These are phyloP conservation scores for Echinometra lucunter DNA, from an alignment of 53 echinoderm and acorn worm species.

Conservation along the genomic window DNA sequence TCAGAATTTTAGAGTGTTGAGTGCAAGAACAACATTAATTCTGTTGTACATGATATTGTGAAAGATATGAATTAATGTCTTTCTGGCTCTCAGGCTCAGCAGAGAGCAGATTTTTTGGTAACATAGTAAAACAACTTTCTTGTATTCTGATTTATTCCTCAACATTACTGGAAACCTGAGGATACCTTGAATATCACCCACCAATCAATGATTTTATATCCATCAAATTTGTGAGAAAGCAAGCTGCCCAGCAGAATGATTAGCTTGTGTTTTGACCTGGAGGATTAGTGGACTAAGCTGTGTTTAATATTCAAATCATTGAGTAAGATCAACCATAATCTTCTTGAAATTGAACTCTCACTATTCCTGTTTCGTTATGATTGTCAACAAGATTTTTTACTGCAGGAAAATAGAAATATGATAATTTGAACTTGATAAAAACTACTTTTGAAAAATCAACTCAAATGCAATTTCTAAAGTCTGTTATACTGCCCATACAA, in stretches of 20 bases:
- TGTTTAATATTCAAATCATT: background rate
- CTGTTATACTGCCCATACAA: too few relatives aligned
- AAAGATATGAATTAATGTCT: background rate
- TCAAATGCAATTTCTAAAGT: too few relatives aligned
- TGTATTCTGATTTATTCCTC: too few relatives aligned
- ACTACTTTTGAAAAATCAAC: too few relatives aligned
- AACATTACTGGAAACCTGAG: background rate
- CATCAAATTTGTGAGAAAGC: background rate
- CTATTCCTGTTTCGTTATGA: background rate
- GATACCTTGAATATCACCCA: background rate
- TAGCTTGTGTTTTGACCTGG: background rate
- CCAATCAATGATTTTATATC: background rate
- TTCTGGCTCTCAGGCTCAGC: too few relatives aligned
- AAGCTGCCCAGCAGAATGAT: background rate
- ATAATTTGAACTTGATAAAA: too few relatives aligned
- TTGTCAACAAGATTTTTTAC: background rate
- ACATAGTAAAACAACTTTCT: too few relatives aligned
- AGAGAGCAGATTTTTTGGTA: too few relatives aligned
- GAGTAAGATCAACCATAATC: background rate
- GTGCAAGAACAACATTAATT: background rate
- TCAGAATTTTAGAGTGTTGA: too few relatives aligned
- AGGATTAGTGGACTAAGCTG: background rate
- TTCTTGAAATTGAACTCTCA: background rate
- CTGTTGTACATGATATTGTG: background rate
- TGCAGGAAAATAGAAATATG: background rate